Percentiles rank a stretch among this genome's conserved stretches.
Evolutionary conservation across 2,888 invertebrate genomes (phyloP).

Genomic region (Priapulus caudatus): DNA sequence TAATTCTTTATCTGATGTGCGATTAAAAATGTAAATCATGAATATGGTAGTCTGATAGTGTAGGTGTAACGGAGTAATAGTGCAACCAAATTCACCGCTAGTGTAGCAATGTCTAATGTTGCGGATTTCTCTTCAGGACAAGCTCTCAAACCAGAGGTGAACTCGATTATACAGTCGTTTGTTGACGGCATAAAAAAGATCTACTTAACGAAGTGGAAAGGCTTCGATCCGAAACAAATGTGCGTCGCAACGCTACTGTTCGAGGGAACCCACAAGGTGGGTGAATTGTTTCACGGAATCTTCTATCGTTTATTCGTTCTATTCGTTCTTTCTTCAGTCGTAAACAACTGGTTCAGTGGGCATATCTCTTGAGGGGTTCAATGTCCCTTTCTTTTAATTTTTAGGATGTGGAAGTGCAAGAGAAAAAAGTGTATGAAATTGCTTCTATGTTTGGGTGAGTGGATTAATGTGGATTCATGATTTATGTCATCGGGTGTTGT

Average conservation of each 20-base stretch:
- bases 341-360: neutral
- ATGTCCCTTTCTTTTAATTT: neutral
- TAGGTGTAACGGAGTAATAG: too few relatives aligned
- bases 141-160: constrained; percentile 41
- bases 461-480: too few relatives aligned
- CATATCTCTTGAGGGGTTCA: neutral
- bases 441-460: constrained; percentile 53
- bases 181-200: constrained; percentile 69
- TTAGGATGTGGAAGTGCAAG: constrained; percentile 58
- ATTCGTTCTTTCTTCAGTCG: neutral
- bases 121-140: constrained; percentile 34
- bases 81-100: too few relatives aligned
- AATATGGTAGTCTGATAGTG: too few relatives aligned
- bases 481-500: too few relatives aligned
- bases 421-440: constrained; percentile 63
- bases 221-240: constrained; percentile 63
- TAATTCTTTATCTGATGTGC: too few relatives aligned
- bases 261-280: constrained; percentile 52
- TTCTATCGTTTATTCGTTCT: neutral
- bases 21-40: too few relatives aligned
- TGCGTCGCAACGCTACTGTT: constrained; percentile 86
- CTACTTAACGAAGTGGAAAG: constrained; percentile 75
- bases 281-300: constrained; percentile 18
- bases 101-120: too few relatives aligned
- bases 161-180: constrained; percentile 50